phyloP scores from a whole-genome alignment of 2,888 invertebrate genomes.

The Morpho helenor region DNA sequence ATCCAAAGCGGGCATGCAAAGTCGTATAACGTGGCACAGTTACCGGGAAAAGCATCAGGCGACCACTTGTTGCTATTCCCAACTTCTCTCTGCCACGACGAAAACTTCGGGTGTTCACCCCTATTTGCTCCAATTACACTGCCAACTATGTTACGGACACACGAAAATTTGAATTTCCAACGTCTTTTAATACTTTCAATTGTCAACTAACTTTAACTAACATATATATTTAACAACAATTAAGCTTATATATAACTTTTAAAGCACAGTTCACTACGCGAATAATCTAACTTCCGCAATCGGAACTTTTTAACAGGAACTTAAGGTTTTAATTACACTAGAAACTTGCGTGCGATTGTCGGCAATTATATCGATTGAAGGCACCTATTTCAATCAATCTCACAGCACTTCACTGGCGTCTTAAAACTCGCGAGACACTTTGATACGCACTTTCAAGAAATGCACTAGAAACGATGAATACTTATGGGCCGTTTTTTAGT shows the following conservation, averaged over 20 bases:
- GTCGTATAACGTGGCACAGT: constrained; percentile 67
- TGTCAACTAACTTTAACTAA: neutral
- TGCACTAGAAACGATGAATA: constrained; percentile 22
- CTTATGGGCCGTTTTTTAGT: neutral
- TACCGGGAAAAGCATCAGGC: constrained; percentile 72
- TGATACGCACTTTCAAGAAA: constrained; percentile 49
- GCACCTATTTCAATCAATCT: constrained; percentile 57
- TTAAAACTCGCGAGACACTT: constrained; percentile 52
- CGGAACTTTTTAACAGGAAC: constrained; percentile 45
- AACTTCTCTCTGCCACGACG: constrained; percentile 48
- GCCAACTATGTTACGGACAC: constrained; percentile 16
- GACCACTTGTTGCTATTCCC: constrained; percentile 70
- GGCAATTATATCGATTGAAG: constrained; percentile 41
- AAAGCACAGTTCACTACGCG: constrained; percentile 21
- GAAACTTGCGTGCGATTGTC: constrained; percentile 18
- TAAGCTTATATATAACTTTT: constrained; percentile 1
- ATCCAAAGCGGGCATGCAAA: constrained; percentile 72
- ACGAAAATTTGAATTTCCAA: constrained; percentile 16
- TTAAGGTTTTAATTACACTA: constrained; percentile 25
- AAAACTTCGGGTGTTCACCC: constrained; percentile 51
- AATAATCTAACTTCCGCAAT: constrained; percentile 18
- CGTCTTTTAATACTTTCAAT: constrained; percentile 1
- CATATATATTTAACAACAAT: neutral
- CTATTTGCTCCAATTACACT: constrained; percentile 29
- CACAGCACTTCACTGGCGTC: constrained; percentile 60